Base-by-base conservation (phyloP, 1,140 invertebrate genomes). In the Heliconius hewitsoni region DNA sequence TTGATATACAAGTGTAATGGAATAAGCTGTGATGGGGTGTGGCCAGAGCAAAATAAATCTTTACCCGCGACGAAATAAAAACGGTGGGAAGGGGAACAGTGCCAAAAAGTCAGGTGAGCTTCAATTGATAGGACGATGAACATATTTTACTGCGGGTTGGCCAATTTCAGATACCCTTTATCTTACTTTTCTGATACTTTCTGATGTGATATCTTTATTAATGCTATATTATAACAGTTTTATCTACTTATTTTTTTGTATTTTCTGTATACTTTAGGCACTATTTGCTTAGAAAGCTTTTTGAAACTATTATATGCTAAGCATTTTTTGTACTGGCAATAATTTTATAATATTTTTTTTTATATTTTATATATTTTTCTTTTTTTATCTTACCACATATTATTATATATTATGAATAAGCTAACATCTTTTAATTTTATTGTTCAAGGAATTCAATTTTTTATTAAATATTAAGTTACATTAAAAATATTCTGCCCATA, bases 31-130 rank as follows among this genome's bases (percentile, higher is more conserved):
- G 87, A 95, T 95, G 94, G 94, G 94, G 86, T 95, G 94, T 86
- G 94, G 94, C 60, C 94, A 95, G 88, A 95, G 94, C 88, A 95
- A 95, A 90, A 95, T 95, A 83, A 95, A 95, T 85, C 90, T 95
- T 71, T 95, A 95, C 79, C 94, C 94, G 82, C 88, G 94, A 77
- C 83, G 90, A 79, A 95, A 94, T 81, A 95, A 95, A 86, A 93
- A 93, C 90, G 92, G 93, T 73, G 90, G 94, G 34, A 95, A 95
- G 87, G 93, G 91, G 74, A 88, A 94, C 80, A 92, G 93, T 88
- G 91, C 93, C 84, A 95, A 95, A 85, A 95, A 95, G 83, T 92
- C 94, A 87, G 94, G 94, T 95, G 75, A 77, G 75, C 70, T 60
- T 60, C 55, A 60, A 23, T 60, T 60, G 55, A 60, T 60, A 60